phyloP scores from a whole-genome alignment of 2,888 invertebrate genomes.

The Slavum lentiscoides region DNA sequence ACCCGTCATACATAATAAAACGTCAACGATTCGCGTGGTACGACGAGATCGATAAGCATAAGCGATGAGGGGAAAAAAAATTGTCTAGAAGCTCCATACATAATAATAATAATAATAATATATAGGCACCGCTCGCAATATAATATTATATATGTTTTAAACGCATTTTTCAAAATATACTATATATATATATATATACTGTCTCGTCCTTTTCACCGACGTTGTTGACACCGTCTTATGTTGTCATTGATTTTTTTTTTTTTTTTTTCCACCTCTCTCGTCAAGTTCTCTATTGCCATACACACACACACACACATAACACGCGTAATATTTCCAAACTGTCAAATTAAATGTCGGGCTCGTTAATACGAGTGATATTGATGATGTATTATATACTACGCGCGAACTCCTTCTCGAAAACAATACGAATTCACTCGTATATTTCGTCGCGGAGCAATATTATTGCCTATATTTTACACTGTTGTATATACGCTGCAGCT shows the following conservation, averaged over 20 bases:
- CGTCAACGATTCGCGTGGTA: no score
- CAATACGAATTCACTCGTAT: conserved; percentile 15
- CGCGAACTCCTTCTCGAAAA: conserved; percentile 2
- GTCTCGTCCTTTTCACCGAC: conserved; percentile 12
- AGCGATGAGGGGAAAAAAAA: no score
- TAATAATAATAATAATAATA: no score
- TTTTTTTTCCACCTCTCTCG: background rate
- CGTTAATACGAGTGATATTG: conserved; percentile 47
- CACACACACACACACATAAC: background rate
- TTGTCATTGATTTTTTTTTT: conserved; percentile 34
- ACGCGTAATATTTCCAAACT: conserved; percentile 45
- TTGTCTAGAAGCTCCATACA: no score
- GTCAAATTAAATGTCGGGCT: conserved; percentile 40
- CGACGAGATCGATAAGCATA: no score
- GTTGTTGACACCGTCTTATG: conserved; percentile 42
- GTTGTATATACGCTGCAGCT: no score
- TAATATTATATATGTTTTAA: conserved; percentile 11
- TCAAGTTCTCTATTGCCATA: conserved; percentile 6
- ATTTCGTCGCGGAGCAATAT: background rate
- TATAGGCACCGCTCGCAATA: background rate
- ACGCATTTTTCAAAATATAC: conserved; percentile 31
- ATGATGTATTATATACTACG: conserved; percentile 21
- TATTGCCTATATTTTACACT: conserved; percentile 5
- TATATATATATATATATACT: background rate
- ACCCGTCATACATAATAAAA: no score